Base-by-base conservation (phyloP, 2,888 invertebrate genomes). In the Cheiracanthium punctorium region DNA sequence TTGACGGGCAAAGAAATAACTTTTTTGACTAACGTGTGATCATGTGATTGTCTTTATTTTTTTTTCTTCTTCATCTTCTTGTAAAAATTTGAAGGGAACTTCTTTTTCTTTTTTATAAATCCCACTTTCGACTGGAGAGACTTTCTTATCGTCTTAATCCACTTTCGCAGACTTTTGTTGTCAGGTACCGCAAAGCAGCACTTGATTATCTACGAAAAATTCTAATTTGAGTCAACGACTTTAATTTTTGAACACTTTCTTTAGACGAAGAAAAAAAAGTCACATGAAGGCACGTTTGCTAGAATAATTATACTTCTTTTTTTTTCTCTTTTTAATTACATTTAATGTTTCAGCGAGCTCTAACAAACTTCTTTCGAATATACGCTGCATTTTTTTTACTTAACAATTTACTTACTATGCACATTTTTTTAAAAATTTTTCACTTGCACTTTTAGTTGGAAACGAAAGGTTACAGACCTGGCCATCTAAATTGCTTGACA, bases 111-210 rank as follows among this genome's bases (percentile, higher is more conserved):
- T 14, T 41, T 67, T 67, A n/a, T n/a, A n/a, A n/a, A n/a, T 29
- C 30, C 28, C 17, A 24, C 29, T 7, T 67, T 17, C 17, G 8
- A 29, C 10, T 67, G 28, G 41, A 8, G 7, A 12, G 20, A 37
- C 24, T 70, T 70, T 70, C 70, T 70, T 70, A 70, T 70, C 70
- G n/a, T 28, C 70, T 41, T 70, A 70, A 70, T 58, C 58, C 58
- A 58, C 58, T 58, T 58, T 58, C 24, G 12, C 24, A 12, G 58
- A 58, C 58, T 58, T 58, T 58, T 24, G 5, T 58, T 24, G 24
- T 24, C 58, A 48, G 24, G 58, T 24, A 58, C 24, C 24, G 1
- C 58, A 58, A 58, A n/a, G 24, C 24, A 58, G 12, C 58, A 24
- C 58, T 58, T 58, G 58, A 58, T 58, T 58, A 58, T 58, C 24